Base-by-base conservation (phyloP, 1,140 invertebrate species). In the Hyles vespertilio region DNA sequence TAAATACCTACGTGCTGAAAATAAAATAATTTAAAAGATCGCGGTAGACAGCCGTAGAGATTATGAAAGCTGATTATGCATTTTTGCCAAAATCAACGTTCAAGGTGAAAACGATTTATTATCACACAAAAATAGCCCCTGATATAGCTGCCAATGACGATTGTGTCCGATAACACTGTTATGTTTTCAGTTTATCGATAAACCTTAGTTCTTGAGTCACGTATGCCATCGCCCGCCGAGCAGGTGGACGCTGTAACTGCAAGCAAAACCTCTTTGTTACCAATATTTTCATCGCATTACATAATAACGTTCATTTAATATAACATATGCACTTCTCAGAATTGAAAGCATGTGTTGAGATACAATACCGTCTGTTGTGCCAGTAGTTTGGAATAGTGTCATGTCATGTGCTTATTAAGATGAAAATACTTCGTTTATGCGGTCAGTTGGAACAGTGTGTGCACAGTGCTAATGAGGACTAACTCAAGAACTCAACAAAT, bases 101-200 rank as follows among this genome's bases (percentile, higher is more conserved):
- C 83, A 86, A 87, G 80, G 80, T 78, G 71, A 85, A 67, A 63
- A 51, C 54, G 65, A 75, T 74, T 71, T 77, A 40, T 72, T 79
- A 80, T 80, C 72, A 65, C 65, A 66, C 59, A 65, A 78, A 74
- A 80, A 72, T 67, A 71, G 64, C 73, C 63, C 61, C 63, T 59
- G 69, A 70, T 72, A 70, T 66, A 45, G 75, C 66, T 62, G 71
- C 58, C 63, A 77, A 74, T 81, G 74, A 70, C 77, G 76, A 83
- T 80, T 76, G 69, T 65, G 54, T 36, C 54, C 70, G 81, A 85
- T 88, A 88, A 84, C 68, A 68, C 36, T 81, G 72, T 81, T 78
- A 65, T 84, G 76, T 80, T 83, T 76, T 73, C 59, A 72, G 74
- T 72, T 80, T 81, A 79, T 72, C 77, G 81, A 80, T 79, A 81